A percentile compares a stretch with the other conserved stretches of the same genome.
Evolutionary conservation across 2,888 invertebrate species (phyloP).

Genomic region (Lapara coniferarum): DNA sequence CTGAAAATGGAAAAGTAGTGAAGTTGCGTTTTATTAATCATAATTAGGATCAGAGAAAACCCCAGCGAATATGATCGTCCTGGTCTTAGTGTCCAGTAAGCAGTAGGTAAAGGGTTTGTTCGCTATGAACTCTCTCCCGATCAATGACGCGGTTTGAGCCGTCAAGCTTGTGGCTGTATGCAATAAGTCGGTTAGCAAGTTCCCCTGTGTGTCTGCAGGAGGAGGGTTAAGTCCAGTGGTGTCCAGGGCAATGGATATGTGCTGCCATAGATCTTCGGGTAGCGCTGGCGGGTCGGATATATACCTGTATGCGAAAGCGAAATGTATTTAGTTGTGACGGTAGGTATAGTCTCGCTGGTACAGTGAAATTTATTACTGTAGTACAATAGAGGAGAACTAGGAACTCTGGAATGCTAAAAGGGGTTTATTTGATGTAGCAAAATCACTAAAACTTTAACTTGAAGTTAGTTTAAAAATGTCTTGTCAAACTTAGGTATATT

Average conservation of each 20-base stretch:
- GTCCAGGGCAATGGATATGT: slow-evolving; percentile 11
- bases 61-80: slow-evolving; percentile 26
- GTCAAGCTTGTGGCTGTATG: not conserved
- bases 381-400: too few species aligned
- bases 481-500: too few species aligned
- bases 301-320: slow-evolving; percentile 31
- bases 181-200: not conserved
- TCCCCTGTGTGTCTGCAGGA: not conserved
- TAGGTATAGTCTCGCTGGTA: too few species aligned
- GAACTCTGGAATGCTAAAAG: too few species aligned
- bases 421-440: too few species aligned
- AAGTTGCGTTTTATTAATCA: not conserved
- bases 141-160: not conserved
- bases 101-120: slow-evolving; percentile 30
- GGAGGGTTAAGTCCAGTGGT: slow-evolving; percentile 11
- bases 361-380: too few species aligned
- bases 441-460: too few species aligned
- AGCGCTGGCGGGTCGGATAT: slow-evolving; percentile 40
- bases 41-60: slow-evolving; percentile 18
- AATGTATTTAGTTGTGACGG: too few species aligned
- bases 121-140: slow-evolving; percentile 29
- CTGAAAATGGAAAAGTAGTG: too few species aligned
- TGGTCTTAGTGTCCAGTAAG: slow-evolving; percentile 34
- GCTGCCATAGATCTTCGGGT: slow-evolving; percentile 33
- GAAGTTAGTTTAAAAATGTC: too few species aligned